phyloP scores from a whole-genome alignment of 2,797 vertebrate genomes.

The Micromesistius poutassou region DNA sequence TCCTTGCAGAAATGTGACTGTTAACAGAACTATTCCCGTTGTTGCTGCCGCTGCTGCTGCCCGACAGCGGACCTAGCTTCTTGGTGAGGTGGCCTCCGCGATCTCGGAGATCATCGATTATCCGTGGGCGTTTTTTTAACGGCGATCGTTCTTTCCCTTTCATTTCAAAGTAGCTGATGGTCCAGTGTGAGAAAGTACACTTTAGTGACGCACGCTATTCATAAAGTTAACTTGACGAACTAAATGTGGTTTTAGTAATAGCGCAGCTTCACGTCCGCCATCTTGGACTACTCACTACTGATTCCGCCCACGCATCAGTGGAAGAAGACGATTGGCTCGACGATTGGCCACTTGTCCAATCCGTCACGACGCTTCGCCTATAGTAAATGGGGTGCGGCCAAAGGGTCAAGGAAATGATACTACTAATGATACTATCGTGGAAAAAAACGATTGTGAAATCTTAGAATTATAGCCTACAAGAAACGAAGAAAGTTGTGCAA shows the following conservation, averaged over 20 bases:
- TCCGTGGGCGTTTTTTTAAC: constrained; percentile 88
- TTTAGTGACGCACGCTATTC: too few species aligned
- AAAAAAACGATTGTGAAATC: too few species aligned
- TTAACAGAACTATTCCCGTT: constrained; percentile 66
- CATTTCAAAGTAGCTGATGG: constrained; percentile 67
- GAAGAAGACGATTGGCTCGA: constrained; percentile 44
- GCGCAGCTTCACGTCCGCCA: constrained; percentile 47
- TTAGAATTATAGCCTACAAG: too few species aligned
- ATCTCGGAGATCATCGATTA: constrained; percentile 82
- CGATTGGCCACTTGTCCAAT: constrained; percentile 21
- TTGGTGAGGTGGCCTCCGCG: constrained; percentile 81
- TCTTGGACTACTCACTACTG: constrained; percentile 55
- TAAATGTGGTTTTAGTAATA: constrained; percentile 25
- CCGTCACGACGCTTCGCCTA: not conserved
- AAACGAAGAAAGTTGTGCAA: too few species aligned
- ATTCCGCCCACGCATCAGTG: constrained; percentile 30
- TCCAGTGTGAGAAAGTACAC: not conserved
- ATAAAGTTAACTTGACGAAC: constrained; percentile 13
- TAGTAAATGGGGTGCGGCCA: not conserved
- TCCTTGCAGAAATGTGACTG: constrained; percentile 58
- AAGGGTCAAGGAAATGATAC: not conserved
- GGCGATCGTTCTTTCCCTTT: constrained; percentile 94
- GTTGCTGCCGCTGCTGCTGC: constrained; percentile 65
- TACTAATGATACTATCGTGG: too few species aligned
- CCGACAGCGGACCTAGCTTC: constrained; percentile 67